These are phyloP conservation scores for Parazoanthus swiftii DNA, from an alignment of 92 coral and sea anemone genomes.

Conservation along the genomic window DNA sequence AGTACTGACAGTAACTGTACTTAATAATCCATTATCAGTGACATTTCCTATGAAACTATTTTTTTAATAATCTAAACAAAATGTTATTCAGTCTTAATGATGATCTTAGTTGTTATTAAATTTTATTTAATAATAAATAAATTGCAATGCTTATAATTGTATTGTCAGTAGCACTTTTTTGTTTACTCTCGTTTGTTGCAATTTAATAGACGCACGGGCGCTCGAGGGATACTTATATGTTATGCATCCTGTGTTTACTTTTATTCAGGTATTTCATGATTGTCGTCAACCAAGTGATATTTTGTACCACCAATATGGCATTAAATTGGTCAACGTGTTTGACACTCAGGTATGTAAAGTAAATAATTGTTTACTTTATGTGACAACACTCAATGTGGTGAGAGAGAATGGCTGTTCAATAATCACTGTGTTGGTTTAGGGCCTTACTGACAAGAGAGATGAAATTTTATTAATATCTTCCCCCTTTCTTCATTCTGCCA, in stretches of 20 bases:
- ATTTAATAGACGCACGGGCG: too few relatives aligned
- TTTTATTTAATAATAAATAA: too few relatives aligned
- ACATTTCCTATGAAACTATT: not conserved
- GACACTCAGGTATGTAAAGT: slow-evolving; percentile 78
- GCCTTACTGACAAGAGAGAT: not conserved
- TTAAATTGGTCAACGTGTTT: slow-evolving; percentile 61
- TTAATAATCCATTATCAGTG: not conserved
- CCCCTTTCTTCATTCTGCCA: not conserved
- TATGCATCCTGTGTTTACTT: not conserved
- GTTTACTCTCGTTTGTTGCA: too few relatives aligned
- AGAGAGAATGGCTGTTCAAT: not conserved
- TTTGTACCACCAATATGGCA: slow-evolving; percentile 76
- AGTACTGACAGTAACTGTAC: not conserved
- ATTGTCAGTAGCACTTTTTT: too few relatives aligned
- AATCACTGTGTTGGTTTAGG: not conserved
- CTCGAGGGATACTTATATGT: not conserved
- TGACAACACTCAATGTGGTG: not conserved
- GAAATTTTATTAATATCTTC: too few relatives aligned
- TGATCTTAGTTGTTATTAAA: too few relatives aligned
- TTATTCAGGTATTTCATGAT: slow-evolving; percentile 82
- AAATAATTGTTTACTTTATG: not conserved
- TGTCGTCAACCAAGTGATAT: slow-evolving; percentile 96
- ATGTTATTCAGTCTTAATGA: too few relatives aligned
- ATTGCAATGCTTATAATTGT: too few relatives aligned
- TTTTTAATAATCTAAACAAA: too few relatives aligned